These are phyloP conservation scores for Geotrupes spiniger DNA, from an alignment of 2,888 invertebrate genomes.

Conservation along the genomic window DNA sequence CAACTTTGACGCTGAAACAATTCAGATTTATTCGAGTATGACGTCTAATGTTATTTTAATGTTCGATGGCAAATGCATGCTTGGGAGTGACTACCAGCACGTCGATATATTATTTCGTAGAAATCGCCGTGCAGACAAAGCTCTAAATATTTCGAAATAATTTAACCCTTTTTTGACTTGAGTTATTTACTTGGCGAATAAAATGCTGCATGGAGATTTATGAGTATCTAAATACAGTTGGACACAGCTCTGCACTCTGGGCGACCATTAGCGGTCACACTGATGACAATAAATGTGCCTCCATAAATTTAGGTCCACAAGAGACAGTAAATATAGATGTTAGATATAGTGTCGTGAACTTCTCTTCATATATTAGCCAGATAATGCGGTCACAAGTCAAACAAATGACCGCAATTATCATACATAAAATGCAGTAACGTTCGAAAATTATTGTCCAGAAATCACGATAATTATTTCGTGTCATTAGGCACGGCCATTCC, in stretches of 20 bases:
- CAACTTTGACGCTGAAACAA: no score
- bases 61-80: no score
- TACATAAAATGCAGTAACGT: no score
- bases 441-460: no score
- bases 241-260: conserved; percentile 34
- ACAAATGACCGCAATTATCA: conserved; percentile 1
- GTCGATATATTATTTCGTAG: no score
- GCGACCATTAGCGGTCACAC: conserved; percentile 33
- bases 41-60: no score
- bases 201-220: conserved; percentile 28
- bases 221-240: conserved; percentile 34
- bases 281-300: conserved; percentile 34
- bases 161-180: conserved; percentile 7
- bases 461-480: no score
- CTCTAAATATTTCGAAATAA: not conserved
- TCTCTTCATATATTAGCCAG: conserved; percentile 1
- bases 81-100: no score
- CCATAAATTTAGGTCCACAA: conserved; percentile 27
- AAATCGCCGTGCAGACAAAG: no score
- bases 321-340: conserved; percentile 6
- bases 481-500: no score
- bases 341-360: conserved; percentile 5
- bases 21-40: no score
- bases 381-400: conserved; percentile 1
- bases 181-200: conserved; percentile 19